Evolutionary conservation across 92 coral and sea anemone species (phyloP), one percentile per base, ranked within the genome.

Genomic region (Epizoanthus stellaris): DNA sequence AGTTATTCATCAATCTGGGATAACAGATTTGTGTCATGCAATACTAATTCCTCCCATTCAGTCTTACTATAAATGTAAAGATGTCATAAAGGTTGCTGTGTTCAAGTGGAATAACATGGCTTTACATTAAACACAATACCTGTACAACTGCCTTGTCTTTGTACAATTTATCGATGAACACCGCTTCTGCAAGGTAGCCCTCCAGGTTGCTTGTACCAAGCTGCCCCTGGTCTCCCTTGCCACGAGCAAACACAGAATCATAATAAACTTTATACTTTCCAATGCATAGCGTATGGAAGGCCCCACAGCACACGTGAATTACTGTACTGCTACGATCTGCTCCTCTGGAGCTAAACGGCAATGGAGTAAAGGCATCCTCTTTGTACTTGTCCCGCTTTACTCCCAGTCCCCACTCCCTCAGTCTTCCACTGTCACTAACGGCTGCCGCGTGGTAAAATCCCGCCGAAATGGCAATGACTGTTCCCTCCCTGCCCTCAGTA

Each of bases 391-490:
- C 8, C 20, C 69, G 82, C 59, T 77, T 61, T 15, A 77, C 82
- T 4, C 82, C 80, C 8, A 80, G 42, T 40, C 95, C 95, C 95
- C 95, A 92, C 56, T 75, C 88, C 85, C 81, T 83, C 70, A 92
- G 59, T 53, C 43, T 58, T n/a, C 95, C 93, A 34, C 39, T 66
- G 25, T 70, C 76, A 52, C 53, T 87, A 62, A 92, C 43, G 63
- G 95, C 95, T 14, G 82, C 75, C 3, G 93, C 91, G 67, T 89
- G 91, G 82, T 89, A 67, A 68, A 85, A 73, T 25, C 89, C 93
- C 12, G 93, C 89, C 2, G 87, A 83, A 52, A 92, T 89, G 53
- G 91, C 75, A 13, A 73, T 20, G 3, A 52, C 62, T 13, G 34
- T 73, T 49, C 42, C 79, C n/a, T 25, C 20, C 39, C 15, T 73